Evolutionary conservation across 2,113 vertebrate genomes (phyloP).

Genomic region (Anarrhichthys ocellatus): DNA sequence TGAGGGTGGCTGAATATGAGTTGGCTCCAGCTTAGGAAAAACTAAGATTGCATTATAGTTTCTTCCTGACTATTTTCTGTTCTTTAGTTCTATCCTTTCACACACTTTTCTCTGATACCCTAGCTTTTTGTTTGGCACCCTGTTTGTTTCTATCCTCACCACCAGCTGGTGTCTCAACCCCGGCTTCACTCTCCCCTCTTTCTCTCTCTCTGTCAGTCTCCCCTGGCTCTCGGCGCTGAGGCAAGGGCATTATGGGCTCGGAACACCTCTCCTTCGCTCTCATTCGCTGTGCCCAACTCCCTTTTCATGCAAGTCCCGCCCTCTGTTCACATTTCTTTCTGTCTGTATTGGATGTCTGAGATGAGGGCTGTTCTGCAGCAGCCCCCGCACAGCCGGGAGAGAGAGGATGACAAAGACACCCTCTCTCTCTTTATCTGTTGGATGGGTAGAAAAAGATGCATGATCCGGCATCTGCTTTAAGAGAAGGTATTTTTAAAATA

Average conservation of each 20-base stretch:
- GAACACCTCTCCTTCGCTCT: conserved; percentile 70
- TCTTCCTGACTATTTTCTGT: conserved; percentile 20
- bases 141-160: conserved; percentile 41
- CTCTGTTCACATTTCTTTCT: conserved; percentile 49
- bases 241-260: conserved; percentile 73
- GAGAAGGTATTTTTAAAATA: conserved; percentile 53
- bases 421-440: conserved; percentile 20
- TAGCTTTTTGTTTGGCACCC: conserved; percentile 9
- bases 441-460: conserved; percentile 23
- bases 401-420: conserved; percentile 50
- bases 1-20: conserved; percentile 29
- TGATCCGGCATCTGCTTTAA: conserved; percentile 13
- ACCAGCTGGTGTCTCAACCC: conserved; percentile 61
- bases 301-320: conserved; percentile 62
- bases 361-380: conserved; percentile 69
- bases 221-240: conserved; percentile 59
- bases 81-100: conserved; percentile 19
- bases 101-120: conserved; percentile 39
- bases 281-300: conserved; percentile 62
- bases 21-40: conserved; percentile 35
- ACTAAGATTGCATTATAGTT: conserved; percentile 8
- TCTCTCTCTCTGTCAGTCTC: conserved; percentile 49
- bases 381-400: conserved; percentile 54
- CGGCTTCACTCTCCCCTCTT: conserved; percentile 52
- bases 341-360: conserved; percentile 63